A percentile compares a stretch with the other conserved stretches of the same genome.
Conservation (phyloP, 2,888 invertebrate species). For the Scrobipalpa atriplicella region DNA sequence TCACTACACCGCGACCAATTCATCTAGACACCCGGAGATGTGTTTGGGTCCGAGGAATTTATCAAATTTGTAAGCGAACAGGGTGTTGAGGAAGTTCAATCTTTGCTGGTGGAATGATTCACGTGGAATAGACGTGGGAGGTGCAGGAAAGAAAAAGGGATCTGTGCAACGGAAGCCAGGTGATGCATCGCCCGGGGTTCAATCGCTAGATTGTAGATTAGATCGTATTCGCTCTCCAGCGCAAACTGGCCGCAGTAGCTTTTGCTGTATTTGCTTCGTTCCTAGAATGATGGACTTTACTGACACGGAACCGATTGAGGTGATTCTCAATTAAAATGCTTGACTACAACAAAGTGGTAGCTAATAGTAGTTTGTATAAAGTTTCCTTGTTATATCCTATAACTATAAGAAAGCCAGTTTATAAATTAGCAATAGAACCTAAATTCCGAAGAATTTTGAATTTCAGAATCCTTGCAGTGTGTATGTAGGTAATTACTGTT, state of each 20-base stretch:
- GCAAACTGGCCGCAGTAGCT: slow-evolving; percentile 49
- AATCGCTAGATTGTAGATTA: slow-evolving; percentile 72
- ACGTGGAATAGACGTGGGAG: slow-evolving; percentile 69
- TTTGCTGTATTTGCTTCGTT: neutral
- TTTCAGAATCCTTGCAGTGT: too few species aligned
- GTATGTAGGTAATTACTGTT: too few species aligned
- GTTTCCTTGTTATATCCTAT: too few species aligned
- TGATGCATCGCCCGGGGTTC: slow-evolving; percentile 75
- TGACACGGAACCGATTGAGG: slow-evolving; percentile 2
- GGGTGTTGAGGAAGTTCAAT: slow-evolving; percentile 48
- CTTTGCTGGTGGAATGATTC: slow-evolving; percentile 58
- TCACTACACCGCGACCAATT: slow-evolving; percentile 52
- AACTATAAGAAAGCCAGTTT: too few species aligned
- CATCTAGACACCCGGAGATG: slow-evolving; percentile 43
- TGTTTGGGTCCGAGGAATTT: slow-evolving; percentile 32
- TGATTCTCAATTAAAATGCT: neutral
- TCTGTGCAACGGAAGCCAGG: slow-evolving; percentile 75
- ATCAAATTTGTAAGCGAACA: slow-evolving; percentile 39
- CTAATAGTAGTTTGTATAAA: neutral
- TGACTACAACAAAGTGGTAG: neutral
- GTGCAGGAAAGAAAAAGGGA: slow-evolving; percentile 77
- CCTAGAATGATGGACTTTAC: neutral
- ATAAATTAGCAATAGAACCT: too few species aligned
- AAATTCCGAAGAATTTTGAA: too few species aligned
- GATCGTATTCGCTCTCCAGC: slow-evolving; percentile 68